Evolutionary conservation across 2,113 vertebrate species (phyloP), one percentile per base, ranked within the genome.

Genomic region (Prochilodus magdalenae): DNA sequence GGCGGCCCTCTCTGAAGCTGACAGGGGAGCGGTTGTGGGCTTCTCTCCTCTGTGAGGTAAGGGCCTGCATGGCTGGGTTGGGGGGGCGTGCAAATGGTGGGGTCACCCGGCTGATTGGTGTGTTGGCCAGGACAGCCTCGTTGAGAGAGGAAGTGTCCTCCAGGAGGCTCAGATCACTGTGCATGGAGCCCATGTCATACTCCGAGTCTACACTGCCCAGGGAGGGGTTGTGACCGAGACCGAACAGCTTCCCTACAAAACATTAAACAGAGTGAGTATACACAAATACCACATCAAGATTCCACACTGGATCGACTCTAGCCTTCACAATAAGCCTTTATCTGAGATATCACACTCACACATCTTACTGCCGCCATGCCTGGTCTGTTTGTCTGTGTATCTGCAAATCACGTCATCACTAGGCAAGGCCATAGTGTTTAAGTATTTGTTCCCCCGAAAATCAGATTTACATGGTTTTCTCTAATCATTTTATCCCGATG

Each of bases 1-100:
- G 87, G 47, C 98, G 96, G 10, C 98, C 98, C 88, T 99, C 98
- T 53, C 98, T 91, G 94, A 99, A 99, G 89, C 98, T 99, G 89
- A 99, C 96, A 0, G 98, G 98, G 0, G 98, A 99, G 73, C 97
- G 96, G 87, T 99, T 99, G 89, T 99, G 97, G 0, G 92, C 88
- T 86, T 99, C 98, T 5, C 98, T 92, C 40, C 96, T 97, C 26
- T 98, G 96, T 16, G 94, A 91, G 14, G 93, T 90, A 70, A 99
- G 92, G 0, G 93, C 95, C 57, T 97, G 95, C 96, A 98, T 98
- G 80, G 96, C 89, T 0, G 96, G 96, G 85, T 98, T 97, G 82
- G 97, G 85, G 0, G 97, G 97, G 5, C 94, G 92, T 33, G 96
- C 65, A 90, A 96, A 98, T 0, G 95, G 94, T 0, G 94, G 83